phyloP scores from a whole-genome alignment of 2,888 invertebrate species.

The Cerceris ruficornis region DNA sequence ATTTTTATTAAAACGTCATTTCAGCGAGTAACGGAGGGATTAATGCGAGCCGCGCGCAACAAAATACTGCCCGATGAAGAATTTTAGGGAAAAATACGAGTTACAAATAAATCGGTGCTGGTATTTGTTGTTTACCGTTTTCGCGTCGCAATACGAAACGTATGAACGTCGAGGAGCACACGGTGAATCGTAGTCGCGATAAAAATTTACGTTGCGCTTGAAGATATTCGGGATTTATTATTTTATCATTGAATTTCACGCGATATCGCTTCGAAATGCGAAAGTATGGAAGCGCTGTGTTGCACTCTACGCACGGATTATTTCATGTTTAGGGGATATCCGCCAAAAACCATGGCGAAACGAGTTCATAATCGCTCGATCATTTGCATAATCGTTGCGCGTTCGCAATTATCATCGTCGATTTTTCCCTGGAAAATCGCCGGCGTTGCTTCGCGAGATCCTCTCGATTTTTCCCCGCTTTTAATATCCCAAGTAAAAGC shows the following conservation, averaged over 20 bases:
- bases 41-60: no score
- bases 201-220: not conserved
- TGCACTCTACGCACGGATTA: not conserved
- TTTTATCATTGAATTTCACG: slow-evolving; percentile 2
- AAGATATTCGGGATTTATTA: no score
- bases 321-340: not conserved
- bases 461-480: no score
- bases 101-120: not conserved
- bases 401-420: no score
- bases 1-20: no score
- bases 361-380: no score
- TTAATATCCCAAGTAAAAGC: no score
- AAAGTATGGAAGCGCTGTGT: not conserved
- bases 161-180: no score
- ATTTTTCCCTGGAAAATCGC: no score
- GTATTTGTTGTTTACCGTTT: not conserved
- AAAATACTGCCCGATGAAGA: not conserved
- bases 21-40: no score
- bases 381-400: no score
- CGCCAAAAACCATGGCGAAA: not conserved
- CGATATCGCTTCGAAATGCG: slow-evolving; percentile 13
- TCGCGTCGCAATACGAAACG: not conserved
- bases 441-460: no score
- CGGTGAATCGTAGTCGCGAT: not conserved
- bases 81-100: not conserved